Evolutionary conservation across 2,888 invertebrate species (phyloP), one percentile per base, ranked within the genome.

Genomic region (Antheraea assamensis): DNA sequence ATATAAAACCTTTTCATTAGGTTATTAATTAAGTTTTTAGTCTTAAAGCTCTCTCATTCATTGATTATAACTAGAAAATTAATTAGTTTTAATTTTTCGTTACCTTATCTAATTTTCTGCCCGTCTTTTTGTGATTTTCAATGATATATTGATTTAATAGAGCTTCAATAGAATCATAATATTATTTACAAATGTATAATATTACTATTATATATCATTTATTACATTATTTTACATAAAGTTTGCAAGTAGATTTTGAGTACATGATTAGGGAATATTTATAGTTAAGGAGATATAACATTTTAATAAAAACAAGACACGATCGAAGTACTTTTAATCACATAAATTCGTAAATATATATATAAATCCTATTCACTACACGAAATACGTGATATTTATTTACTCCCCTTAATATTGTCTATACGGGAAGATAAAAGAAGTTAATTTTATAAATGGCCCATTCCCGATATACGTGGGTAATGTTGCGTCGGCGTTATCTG

Each of bases 361-460:
- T 17, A 64, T 30, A 30, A 64, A 30, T 5, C 61, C 61, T 64
- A 27, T 64, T 64, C 61, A 30, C 30, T 64, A 27, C 27, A 64
- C 30, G 30, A 64, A 64, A 64, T 17, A 27, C 30, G 17, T 30
- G 88, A 87, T 88, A 90, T 89, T 90, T 92, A 92, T 91, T 92
- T 92, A 90, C 88, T 90, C 84, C 85, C 87, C 88, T 85, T 89
- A 88, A 89, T 88, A 84, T 86, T 86, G 85, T 88, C 89, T 90
- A 89, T 91, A 90, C 84, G 86, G 87, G 84, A 87, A 92, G 92
- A 92, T 91, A 92, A 91, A 91, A 92, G 90, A 92, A 92, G 90
- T 92, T 92, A 93, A 93, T 92, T 93, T 90, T 91, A 93, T 93
- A 92, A 93, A 93, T 93, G 90, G 91, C 84, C 91, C 85, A 92